Evolutionary conservation across 1,140 invertebrate species (phyloP).

Genomic region (Heliconius nattereri): DNA sequence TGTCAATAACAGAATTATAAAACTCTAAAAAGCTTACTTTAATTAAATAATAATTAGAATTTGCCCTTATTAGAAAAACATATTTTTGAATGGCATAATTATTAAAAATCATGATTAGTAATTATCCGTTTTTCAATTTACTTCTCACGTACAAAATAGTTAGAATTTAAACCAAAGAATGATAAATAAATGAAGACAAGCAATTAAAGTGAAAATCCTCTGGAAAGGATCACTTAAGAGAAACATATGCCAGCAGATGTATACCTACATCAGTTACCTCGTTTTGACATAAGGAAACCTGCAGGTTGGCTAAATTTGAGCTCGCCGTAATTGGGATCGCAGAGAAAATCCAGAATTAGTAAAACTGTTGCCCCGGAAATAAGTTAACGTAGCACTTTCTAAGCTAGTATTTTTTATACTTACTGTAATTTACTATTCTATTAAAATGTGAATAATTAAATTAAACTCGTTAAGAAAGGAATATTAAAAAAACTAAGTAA

Average conservation of each 20-base stretch:
- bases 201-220: constrained; percentile 8
- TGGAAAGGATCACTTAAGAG: neutral
- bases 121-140: too few relatives aligned
- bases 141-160: too few relatives aligned
- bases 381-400: neutral
- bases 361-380: neutral
- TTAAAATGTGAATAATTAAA: neutral
- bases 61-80: too few relatives aligned
- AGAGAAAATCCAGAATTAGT: neutral
- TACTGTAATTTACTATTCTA: neutral
- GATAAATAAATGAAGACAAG: neutral
- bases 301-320: neutral
- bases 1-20: too few relatives aligned
- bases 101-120: too few relatives aligned
- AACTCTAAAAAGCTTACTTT: too few relatives aligned
- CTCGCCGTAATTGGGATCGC: neutral
- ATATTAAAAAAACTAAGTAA: too few relatives aligned
- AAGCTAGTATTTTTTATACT: too few relatives aligned
- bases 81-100: too few relatives aligned
- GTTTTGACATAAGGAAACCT: constrained; percentile 6
- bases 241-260: neutral
- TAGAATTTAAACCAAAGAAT: neutral
- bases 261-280: neutral
- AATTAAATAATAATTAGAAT: too few relatives aligned
- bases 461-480: too few relatives aligned